Conservation (phyloP, 2,113 vertebrate species). For the Vidua chalybeata region DNA sequence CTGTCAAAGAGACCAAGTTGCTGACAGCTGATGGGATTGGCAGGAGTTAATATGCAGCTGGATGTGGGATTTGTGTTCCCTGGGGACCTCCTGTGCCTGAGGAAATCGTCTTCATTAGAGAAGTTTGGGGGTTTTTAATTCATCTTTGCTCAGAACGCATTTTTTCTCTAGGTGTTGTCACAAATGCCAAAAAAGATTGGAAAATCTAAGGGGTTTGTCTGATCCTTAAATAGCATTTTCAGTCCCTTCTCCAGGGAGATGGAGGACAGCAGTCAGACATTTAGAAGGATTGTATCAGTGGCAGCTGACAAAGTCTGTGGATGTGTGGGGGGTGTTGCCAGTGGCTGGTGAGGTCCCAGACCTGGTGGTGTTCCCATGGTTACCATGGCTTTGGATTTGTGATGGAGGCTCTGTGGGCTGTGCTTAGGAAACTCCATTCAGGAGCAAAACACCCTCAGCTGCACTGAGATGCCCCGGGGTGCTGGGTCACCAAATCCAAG, state of each 20-base stretch:
- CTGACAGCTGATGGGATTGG: background rate
- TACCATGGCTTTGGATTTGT: background rate
- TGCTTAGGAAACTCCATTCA: background rate
- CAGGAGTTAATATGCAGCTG: background rate
- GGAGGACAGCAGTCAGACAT: background rate
- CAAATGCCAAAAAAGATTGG: background rate
- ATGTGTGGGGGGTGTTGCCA: background rate
- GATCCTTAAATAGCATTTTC: background rate
- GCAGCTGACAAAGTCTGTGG: background rate
- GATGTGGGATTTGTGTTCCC: background rate
- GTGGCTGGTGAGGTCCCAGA: background rate
- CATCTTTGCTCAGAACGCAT: background rate
- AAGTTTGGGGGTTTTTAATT: background rate
- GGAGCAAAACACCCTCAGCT: background rate
- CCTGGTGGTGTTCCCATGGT: background rate
- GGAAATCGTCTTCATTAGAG: background rate
- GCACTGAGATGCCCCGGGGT: background rate
- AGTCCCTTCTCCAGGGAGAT: background rate
- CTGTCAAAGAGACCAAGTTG: background rate
- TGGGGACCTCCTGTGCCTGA: background rate
- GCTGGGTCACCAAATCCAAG: background rate
- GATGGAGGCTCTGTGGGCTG: background rate
- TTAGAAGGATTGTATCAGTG: background rate
- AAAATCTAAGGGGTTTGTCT: background rate
- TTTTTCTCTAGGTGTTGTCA: background rate